Percentiles rank a stretch among this genome's conserved stretches.
Evolutionary conservation across 2,113 vertebrate genomes (phyloP).

Genomic region (Ciconia maguari): DNA sequence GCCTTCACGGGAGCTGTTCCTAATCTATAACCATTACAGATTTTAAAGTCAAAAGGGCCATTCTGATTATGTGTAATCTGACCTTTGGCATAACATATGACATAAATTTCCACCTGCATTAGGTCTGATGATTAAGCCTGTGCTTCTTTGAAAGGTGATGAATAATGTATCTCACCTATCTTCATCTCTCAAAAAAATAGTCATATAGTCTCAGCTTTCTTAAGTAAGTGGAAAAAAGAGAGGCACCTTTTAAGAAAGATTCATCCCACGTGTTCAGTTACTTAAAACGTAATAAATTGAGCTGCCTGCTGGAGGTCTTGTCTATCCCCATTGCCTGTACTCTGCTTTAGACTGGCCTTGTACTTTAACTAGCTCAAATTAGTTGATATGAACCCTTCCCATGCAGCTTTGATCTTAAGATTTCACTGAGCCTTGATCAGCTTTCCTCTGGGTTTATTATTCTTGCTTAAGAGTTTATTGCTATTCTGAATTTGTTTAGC

Average conservation of each 20-base stretch:
- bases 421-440: neutral
- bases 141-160: neutral
- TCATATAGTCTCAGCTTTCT: neutral
- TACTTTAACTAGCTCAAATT: neutral
- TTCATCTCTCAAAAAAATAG: neutral
- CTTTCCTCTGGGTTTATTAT: neutral
- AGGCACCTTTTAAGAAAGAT: neutral
- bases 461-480: neutral
- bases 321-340: neutral
- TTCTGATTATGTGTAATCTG: conserved; percentile 53
- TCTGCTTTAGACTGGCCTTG: neutral
- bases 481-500: neutral
- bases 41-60: conserved; percentile 30
- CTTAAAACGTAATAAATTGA: neutral
- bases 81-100: conserved; percentile 36
- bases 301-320: neutral
- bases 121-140: neutral
- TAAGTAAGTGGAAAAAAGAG: neutral
- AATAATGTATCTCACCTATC: conserved; percentile 18
- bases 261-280: neutral
- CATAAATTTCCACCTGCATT: conserved; percentile 46
- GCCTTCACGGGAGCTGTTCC: conserved; percentile 20
- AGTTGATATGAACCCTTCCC: neutral
- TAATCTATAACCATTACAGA: conserved; percentile 39
- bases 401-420: neutral